Percentiles rank a stretch among this genome's conserved stretches.
Conservation (phyloP, 2,113 vertebrate genomes). For the Nycticryphes semicollaris region DNA sequence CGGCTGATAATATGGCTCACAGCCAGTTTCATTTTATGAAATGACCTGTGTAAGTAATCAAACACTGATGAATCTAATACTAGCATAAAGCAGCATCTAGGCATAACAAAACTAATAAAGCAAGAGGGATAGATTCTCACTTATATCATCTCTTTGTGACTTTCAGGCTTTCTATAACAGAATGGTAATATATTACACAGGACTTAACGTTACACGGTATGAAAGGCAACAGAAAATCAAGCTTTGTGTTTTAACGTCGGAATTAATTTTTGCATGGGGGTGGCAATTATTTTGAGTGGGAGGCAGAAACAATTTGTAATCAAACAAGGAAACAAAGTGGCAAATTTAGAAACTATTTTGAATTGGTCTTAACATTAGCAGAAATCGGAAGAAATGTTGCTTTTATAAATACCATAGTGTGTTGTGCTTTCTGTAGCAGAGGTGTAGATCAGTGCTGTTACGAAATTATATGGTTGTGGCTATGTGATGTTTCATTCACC, state of each 20-base stretch:
- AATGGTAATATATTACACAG: background rate
- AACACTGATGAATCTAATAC: background rate
- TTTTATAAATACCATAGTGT: background rate
- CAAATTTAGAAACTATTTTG: background rate
- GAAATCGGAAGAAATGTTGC: background rate
- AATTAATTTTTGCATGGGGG: background rate
- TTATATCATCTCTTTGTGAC: background rate
- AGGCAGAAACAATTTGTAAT: background rate
- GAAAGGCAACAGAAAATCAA: background rate
- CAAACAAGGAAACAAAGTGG: background rate
- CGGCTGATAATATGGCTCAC: slow-evolving; percentile 19
- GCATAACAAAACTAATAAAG: slow-evolving; percentile 21
- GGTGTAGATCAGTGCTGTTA: background rate
- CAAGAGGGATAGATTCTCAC: background rate
- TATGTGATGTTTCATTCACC: background rate
- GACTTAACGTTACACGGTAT: background rate
- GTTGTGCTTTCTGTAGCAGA: background rate
- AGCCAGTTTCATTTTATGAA: slow-evolving; percentile 48
- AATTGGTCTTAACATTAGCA: background rate
- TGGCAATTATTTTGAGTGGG: background rate
- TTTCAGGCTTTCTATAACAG: background rate
- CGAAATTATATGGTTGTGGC: background rate
- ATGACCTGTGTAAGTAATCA: slow-evolving; percentile 42
- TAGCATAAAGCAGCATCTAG: background rate
- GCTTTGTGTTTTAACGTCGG: background rate